Base-by-base conservation (phyloP, 2,888 invertebrate species). In the Megalurothrips usitatus region DNA sequence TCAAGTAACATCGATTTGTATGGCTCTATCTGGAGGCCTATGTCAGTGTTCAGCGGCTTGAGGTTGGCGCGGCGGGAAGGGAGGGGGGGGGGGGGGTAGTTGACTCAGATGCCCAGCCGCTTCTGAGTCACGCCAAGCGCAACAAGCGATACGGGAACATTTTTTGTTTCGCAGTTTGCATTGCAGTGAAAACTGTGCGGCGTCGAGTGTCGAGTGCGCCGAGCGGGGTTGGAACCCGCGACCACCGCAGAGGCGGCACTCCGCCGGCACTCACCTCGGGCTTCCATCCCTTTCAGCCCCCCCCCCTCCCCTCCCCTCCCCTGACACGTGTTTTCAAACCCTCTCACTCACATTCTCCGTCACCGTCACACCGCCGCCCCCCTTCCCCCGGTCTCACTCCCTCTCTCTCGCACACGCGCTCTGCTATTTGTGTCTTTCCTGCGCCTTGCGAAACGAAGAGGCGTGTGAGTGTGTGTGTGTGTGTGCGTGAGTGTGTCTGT, bases 371-470 rank as follows among this genome's bases (percentile, higher is more conserved):
- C 19, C 58, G 49, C 49, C 68, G n/a, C 68, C 68, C 58, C 68
- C 43, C 19, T 17, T 43, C 26, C 19, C 79, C 79, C 28, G 49
- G 68, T 49, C 79, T 52, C 81, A 17, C 52, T 26, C 79, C n/a
- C 9, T 79, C 28, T 11, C 49, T 79, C 78, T 4, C 47, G 2
- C 19, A 4, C 79, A 43, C 79, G 6, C 63, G n/a, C 63, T 19
- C 23, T 12, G 68, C 68, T 75, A 75, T 75, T 75, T 75, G 68
- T 75, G 68, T 75, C 68, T 75, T 75, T 75, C 68, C 68, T 75
- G 68, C 58, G 58, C 68, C 68, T 75, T 23, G 68, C 68, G 68
- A 75, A 75, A 75, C 68, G 68, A 26, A 23, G 58, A 43, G 58
- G 58, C 17, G 58, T 17, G 19, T 58, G 17, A 52, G 52, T 12